Percentiles rank a stretch among this genome's conserved stretches.
phyloP scores from a whole-genome alignment of 2,888 invertebrate species.

The Sinhomidia bicolor region DNA sequence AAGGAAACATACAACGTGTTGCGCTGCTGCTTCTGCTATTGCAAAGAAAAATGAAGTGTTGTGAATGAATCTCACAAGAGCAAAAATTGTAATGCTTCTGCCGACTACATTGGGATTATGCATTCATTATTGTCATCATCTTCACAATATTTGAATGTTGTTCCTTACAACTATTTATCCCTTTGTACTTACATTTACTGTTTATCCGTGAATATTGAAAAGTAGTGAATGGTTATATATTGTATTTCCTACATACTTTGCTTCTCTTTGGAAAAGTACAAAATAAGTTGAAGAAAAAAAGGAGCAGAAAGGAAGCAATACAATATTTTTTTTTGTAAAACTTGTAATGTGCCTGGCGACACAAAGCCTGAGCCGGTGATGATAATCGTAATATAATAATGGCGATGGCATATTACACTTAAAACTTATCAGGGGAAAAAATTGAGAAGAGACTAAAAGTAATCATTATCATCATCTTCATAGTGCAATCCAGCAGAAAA shows the following conservation, averaged over 20 bases:
- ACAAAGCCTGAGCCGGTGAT: conserved; percentile 51
- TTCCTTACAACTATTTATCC: background rate
- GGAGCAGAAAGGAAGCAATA: background rate
- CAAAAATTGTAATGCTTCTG: background rate
- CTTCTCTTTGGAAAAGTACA: background rate
- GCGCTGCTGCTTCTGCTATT: background rate
- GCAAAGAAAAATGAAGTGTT: conserved; percentile 42
- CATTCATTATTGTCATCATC: background rate
- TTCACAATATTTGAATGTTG: background rate
- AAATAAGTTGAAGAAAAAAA: background rate
- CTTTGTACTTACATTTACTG: conserved; percentile 11
- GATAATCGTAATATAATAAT: no score
- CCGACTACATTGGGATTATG: background rate
- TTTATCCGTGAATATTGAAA: conserved; percentile 8
- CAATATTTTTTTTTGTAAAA: conserved; percentile 37
- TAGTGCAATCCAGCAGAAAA: no score
- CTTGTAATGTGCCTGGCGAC: conserved; percentile 56
- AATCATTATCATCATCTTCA: no score
- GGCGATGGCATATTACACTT: background rate
- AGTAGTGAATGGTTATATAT: background rate
- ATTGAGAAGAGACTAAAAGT: background rate
- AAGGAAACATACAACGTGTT: background rate
- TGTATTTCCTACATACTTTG: background rate
- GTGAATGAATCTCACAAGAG: background rate
- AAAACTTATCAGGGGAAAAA: conserved; percentile 27